phyloP scores from a whole-genome alignment of 1,140 invertebrate genomes.

The Nomia melanderi region DNA sequence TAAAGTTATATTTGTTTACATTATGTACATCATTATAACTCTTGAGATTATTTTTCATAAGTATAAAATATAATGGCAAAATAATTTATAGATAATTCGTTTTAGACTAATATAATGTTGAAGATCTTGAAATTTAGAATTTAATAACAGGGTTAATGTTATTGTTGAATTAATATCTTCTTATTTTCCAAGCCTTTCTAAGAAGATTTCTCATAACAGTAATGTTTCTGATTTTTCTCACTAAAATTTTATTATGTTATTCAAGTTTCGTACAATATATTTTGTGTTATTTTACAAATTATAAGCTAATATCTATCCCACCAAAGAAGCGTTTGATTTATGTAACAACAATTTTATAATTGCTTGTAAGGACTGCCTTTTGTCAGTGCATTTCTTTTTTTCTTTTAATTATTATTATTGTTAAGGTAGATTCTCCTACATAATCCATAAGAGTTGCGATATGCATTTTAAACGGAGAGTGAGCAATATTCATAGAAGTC shows the following conservation, averaged over 20 bases:
- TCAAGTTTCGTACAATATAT: conserved; percentile 15
- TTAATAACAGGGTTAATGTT: background rate
- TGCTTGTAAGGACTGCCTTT: conserved; percentile 21
- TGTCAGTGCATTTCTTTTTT: conserved; percentile 10
- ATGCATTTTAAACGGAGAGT: conserved; percentile 18
- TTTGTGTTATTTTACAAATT: conserved; percentile 29
- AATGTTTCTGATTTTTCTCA: background rate
- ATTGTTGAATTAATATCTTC: background rate
- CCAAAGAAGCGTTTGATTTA: conserved; percentile 53
- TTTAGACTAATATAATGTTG: background rate
- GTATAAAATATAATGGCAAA: conserved; percentile 25
- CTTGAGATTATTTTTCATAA: conserved; percentile 3
- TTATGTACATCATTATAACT: conserved; percentile 11
- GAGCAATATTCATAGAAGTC: background rate
- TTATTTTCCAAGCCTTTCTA: background rate
- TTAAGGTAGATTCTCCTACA: background rate
- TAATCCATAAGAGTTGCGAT: conserved; percentile 31
- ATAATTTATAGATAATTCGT: conserved; percentile 24
- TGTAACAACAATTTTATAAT: conserved; percentile 5
- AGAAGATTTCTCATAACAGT: background rate
- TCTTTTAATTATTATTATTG: too few relatives aligned
- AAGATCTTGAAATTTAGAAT: background rate
- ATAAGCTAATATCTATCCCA: conserved; percentile 37
- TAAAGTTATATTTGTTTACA: conserved; percentile 13
- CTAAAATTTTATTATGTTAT: background rate